phyloP scores from a whole-genome alignment of 2,888 invertebrate genomes.

The Autographa gamma region DNA sequence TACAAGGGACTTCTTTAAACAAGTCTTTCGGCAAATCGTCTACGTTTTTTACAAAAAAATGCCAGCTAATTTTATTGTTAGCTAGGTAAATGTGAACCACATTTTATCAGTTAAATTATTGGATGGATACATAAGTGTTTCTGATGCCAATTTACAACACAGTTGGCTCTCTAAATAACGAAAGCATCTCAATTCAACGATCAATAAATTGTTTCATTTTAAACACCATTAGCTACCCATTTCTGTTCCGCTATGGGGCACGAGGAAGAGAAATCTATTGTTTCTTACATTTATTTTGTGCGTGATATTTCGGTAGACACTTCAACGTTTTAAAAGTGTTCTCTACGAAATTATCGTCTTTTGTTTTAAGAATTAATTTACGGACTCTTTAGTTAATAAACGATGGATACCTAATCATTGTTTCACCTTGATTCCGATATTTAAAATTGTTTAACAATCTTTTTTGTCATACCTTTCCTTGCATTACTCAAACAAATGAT shows the following conservation, averaged over 20 bases:
- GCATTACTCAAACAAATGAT: too few species aligned
- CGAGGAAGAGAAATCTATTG: conserved; percentile 23
- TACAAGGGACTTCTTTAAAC: neutral
- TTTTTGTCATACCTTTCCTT: too few species aligned
- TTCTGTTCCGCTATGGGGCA: conserved; percentile 28
- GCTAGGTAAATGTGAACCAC: conserved; percentile 18
- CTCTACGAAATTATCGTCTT: neutral
- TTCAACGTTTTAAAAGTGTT: neutral
- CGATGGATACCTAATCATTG: neutral
- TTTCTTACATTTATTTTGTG: conserved; percentile 13
- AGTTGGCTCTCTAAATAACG: conserved; percentile 35
- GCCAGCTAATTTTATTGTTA: neutral
- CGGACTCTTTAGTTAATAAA: conserved; percentile 1
- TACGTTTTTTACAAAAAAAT: neutral
- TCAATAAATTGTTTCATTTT: conserved; percentile 41
- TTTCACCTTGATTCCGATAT: neutral
- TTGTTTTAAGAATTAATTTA: conserved; percentile 1
- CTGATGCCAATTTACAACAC: conserved; percentile 34
- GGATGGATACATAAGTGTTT: conserved; percentile 16
- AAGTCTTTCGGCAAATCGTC: neutral
- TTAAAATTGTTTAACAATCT: neutral
- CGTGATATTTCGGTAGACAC: neutral
- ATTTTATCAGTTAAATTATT: conserved; percentile 32
- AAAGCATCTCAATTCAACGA: conserved; percentile 40
- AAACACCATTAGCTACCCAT: conserved; percentile 27